Evolutionary conservation across 1,140 invertebrate genomes (phyloP).

Genomic region (Armadillidium nasatum): DNA sequence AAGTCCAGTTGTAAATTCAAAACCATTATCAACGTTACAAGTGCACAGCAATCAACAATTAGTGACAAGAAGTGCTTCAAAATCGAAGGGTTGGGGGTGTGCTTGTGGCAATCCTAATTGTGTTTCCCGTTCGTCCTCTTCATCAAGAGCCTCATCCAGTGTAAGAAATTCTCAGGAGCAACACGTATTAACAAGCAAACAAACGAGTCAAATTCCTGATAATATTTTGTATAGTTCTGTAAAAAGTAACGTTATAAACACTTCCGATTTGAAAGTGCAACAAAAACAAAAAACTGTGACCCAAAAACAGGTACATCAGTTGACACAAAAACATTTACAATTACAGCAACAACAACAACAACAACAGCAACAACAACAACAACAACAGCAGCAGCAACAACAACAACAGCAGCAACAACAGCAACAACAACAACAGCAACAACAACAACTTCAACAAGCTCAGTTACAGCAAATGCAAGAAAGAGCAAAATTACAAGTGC

Average conservation of each 20-base stretch:
- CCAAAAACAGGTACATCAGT: not conserved
- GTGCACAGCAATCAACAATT: not conserved
- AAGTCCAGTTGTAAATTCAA: conserved; percentile 12
- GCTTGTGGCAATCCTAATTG: not conserved
- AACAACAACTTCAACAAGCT: not conserved
- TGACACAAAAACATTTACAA: conserved; percentile 5
- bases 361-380: not conserved
- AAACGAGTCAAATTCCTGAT: not conserved
- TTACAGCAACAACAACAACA: conserved; percentile 12
- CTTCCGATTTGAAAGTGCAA: conserved; percentile 16
- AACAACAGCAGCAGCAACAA: not conserved
- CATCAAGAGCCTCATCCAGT: not conserved
- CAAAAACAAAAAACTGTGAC: not conserved
- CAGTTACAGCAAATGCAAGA: not conserved
- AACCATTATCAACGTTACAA: not conserved
- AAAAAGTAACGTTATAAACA: not conserved
- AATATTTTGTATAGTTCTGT: not conserved
- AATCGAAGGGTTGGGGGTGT: not conserved
- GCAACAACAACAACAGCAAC: not conserved
- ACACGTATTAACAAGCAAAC: not conserved
- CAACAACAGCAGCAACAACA: not conserved
- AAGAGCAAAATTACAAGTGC: not conserved
- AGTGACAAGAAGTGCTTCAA: not conserved
- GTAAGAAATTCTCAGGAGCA: not conserved
- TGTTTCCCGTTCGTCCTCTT: not conserved